Conservation (phyloP, 2,113 vertebrate genomes). For the Stigmatopora nigra region DNA sequence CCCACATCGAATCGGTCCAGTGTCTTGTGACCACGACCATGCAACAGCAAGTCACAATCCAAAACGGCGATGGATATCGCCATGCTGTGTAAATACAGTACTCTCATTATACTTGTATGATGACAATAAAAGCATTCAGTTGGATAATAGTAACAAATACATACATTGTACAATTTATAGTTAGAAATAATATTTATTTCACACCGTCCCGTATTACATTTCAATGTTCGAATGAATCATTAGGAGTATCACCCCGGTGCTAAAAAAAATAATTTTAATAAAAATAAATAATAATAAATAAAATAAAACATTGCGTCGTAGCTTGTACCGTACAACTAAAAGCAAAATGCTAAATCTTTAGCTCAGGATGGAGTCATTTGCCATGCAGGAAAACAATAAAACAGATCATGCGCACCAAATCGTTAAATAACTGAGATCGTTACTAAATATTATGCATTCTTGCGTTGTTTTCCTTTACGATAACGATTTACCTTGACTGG, state of each 20-base stretch:
- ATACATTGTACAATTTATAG: background rate
- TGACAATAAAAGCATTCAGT: no score
- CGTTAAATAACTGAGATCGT: no score
- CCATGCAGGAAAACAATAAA: no score
- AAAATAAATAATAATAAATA: no score
- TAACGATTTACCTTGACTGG: background rate
- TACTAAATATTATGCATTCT: background rate
- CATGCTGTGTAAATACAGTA: constrained; percentile 62
- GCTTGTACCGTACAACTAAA: no score
- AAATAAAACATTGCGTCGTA: no score
- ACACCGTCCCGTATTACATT: background rate
- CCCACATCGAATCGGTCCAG: constrained; percentile 90
- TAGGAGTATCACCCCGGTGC: background rate
- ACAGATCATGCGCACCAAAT: no score
- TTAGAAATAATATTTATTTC: background rate
- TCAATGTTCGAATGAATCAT: background rate
- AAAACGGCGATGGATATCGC: constrained; percentile 84
- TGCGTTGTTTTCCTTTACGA: background rate
- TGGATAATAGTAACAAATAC: background rate
- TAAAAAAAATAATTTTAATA: background rate
- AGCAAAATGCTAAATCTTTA: no score
- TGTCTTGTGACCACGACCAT: constrained; percentile 87
- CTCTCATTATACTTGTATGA: no score
- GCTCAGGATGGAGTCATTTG: no score
- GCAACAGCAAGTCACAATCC: constrained; percentile 91